A percentile compares a stretch with the other conserved stretches of the same genome.
phyloP scores from a whole-genome alignment of 2,888 invertebrate species.

The Campoplex capitator region DNA sequence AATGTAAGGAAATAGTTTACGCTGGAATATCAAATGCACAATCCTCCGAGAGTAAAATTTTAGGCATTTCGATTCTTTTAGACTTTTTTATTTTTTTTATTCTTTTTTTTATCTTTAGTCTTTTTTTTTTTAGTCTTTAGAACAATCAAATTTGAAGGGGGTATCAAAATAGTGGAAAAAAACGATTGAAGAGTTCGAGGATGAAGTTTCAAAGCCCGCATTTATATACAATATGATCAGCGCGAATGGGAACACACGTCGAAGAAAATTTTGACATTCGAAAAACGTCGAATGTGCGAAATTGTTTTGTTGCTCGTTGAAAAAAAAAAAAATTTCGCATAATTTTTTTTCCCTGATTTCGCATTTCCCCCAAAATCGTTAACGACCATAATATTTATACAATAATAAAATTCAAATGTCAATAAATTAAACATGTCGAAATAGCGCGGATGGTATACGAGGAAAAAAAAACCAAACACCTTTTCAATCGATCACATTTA shows the following conservation, averaged over 20 bases:
- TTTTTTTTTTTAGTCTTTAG: too few relatives aligned
- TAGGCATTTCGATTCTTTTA: too few relatives aligned
- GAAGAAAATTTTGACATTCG: background rate
- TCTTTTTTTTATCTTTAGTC: too few relatives aligned
- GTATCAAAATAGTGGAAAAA: background rate
- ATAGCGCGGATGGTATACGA: too few relatives aligned
- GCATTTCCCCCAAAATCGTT: background rate
- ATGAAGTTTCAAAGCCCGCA: background rate
- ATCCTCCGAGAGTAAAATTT: too few relatives aligned
- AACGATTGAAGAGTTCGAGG: background rate
- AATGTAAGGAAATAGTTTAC: background rate
- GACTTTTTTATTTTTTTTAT: too few relatives aligned
- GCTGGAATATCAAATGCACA: background rate
- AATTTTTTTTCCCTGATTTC: background rate
- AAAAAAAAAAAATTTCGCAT: background rate
- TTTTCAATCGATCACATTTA: background rate
- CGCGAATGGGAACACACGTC: background rate
- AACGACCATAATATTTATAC: background rate
- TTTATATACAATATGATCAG: background rate
- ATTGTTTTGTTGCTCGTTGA: too few relatives aligned
- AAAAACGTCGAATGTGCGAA: background rate
- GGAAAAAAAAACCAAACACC: background rate
- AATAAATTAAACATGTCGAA: background rate
- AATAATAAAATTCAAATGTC: background rate
- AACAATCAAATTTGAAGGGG: background rate